Conservation (phyloP, 2,888 invertebrate genomes). For the Callinectes sapidus region DNA sequence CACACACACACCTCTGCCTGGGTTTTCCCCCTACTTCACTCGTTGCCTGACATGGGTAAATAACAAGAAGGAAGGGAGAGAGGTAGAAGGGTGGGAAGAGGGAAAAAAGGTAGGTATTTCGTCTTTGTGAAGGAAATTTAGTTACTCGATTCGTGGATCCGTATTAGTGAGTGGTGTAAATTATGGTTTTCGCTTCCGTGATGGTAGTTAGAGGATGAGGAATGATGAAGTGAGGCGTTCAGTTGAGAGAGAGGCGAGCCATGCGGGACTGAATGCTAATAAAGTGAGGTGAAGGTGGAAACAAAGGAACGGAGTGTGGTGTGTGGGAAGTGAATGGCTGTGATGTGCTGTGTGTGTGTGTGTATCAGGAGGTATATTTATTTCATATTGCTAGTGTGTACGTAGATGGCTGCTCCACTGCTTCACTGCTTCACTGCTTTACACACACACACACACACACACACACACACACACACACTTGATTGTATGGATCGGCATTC, state of each 20-base stretch:
- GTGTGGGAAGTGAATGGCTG: not conserved
- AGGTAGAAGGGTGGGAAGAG: not conserved
- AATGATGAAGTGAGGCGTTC: not conserved
- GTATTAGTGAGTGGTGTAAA: not conserved
- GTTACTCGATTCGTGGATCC: not conserved
- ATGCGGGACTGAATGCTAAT: not conserved
- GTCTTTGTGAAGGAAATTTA: not conserved
- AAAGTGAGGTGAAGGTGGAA: not conserved
- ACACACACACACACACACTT: not conserved
- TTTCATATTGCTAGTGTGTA: not conserved
- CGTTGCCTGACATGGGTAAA: constrained; percentile 3
- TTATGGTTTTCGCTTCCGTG: not conserved
- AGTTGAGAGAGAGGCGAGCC: not conserved
- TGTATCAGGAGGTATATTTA: not conserved
- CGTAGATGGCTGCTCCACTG: not conserved
- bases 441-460: not conserved
- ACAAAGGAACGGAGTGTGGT: not conserved
- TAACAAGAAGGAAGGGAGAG: not conserved
- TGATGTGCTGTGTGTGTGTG: not conserved
- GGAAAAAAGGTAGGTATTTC: constrained; percentile 22
- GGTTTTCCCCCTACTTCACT: constrained; percentile 3
- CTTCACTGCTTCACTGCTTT: not conserved
- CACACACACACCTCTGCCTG: not conserved
- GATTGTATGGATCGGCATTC: too few relatives aligned
- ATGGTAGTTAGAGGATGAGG: not conserved